Base-by-base conservation (phyloP, 2,888 invertebrate genomes). In the Cheilosia urbana region DNA sequence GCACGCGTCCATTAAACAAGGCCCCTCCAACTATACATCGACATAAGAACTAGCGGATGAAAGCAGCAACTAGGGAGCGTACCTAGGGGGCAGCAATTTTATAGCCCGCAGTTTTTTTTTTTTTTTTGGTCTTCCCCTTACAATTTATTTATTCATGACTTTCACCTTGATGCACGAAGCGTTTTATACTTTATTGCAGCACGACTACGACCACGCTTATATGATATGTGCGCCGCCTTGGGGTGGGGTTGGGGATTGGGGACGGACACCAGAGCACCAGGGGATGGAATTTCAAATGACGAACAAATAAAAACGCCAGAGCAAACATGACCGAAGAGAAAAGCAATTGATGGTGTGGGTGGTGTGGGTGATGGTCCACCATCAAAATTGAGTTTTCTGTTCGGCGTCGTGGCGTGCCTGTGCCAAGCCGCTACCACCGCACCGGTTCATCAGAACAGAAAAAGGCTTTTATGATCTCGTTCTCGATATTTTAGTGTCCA, bases 141-240 rank as follows among this genome's bases (percentile, higher is more conserved):
- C 40, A 19, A 21, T 73, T 83, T 83, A 79, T 83, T 83, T 83
- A 83, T 83, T 83, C 83, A 83, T 83, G 83, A 83, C 68, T 83
- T 79, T 83, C 83, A 83, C 83, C 83, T 83, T 83, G 83, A 69
- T 83, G 83, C 83, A 83, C 73, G 83, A 78, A 68, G 37, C 49
- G 47, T 40, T 77, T 51, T 83, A 45, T 69, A 73, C 79, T 83
- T 79, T 79, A 83, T 69, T 65, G 78, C 79, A 58, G 73, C 83
- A 84, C 69, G 63, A 65, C 57, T 55, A 66, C 49, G 45, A 15
- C 62, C 55, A 30, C 58, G 42, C 58, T 66, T 66, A 37, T 51
- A 34, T 73, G 73, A 65, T 73, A 53, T 72, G 65, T 66, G 27
- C 49, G 19, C 49, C 4, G 62, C 19, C 66, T 53, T 4, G 13